phyloP scores from a whole-genome alignment of 2,888 invertebrate species.

The Chironomus riparius region DNA sequence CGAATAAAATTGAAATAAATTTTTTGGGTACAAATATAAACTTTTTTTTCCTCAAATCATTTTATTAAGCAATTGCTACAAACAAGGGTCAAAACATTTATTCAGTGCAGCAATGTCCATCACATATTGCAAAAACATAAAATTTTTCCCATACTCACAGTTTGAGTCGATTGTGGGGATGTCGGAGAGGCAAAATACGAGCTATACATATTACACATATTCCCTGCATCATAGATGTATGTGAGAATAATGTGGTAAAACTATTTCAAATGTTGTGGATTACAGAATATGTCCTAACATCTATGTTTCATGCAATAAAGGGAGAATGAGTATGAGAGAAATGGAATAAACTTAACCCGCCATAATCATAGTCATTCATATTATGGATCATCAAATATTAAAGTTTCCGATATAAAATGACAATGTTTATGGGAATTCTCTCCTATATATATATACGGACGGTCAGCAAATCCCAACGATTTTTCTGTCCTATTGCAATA shows the following conservation, averaged over 20 bases:
- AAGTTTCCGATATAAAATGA: constrained; percentile 11
- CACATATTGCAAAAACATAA: no score
- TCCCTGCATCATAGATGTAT: neutral
- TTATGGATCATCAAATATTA: constrained; percentile 13
- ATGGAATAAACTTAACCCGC: no score
- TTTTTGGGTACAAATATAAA: no score
- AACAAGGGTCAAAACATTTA: no score
- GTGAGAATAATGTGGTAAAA: constrained; percentile 4
- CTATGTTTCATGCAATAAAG: neutral
- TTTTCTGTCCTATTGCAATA: neutral
- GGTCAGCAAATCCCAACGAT: neutral
- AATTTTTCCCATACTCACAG: no score
- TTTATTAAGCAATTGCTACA: no score
- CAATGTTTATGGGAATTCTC: neutral
- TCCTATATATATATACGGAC: neutral
- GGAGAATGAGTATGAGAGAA: neutral
- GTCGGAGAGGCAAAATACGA: no score
- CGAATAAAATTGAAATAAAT: no score
- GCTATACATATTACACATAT: neutral
- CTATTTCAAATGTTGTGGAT: neutral
- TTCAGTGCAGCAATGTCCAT: no score
- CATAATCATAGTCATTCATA: neutral
- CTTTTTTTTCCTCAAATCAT: no score
- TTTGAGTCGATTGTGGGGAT: no score
- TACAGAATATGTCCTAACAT: neutral